phyloP scores from a whole-genome alignment of 2,113 vertebrate species.

The Colinus virginianus region DNA sequence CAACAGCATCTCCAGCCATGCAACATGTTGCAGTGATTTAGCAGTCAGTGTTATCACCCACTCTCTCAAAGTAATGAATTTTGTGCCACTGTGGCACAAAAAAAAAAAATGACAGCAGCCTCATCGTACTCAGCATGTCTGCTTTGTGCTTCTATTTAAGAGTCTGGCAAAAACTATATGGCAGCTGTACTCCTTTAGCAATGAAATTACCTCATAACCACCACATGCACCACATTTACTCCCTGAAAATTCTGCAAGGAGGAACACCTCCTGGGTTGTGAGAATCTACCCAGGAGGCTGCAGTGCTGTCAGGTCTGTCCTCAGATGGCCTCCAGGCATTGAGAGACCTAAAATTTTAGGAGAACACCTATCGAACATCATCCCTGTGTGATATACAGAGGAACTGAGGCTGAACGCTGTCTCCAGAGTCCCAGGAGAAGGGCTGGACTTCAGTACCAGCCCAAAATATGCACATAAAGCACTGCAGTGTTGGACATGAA shows the following conservation, averaged over 20 bases:
- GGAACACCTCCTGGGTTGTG: background rate
- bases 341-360: background rate
- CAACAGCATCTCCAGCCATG: accelerated
- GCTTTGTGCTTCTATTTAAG: background rate
- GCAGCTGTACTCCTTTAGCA: background rate
- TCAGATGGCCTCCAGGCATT: background rate
- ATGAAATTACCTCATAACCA: background rate
- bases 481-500: background rate
- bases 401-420: background rate
- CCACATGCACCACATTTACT: background rate
- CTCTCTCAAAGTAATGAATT: background rate
- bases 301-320: background rate
- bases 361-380: background rate
- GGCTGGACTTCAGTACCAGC: background rate
- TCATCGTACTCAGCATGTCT: accelerated
- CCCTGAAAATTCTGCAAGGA: background rate
- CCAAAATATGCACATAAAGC: accelerated
- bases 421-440: background rate
- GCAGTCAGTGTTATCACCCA: background rate
- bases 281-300: background rate
- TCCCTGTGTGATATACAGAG: accelerated
- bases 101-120: no score
- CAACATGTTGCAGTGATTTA: background rate
- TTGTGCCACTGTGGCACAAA: background rate
- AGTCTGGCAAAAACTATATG: background rate